phyloP scores from a whole-genome alignment of 2,888 invertebrate genomes.

The Volucella inanis region DNA sequence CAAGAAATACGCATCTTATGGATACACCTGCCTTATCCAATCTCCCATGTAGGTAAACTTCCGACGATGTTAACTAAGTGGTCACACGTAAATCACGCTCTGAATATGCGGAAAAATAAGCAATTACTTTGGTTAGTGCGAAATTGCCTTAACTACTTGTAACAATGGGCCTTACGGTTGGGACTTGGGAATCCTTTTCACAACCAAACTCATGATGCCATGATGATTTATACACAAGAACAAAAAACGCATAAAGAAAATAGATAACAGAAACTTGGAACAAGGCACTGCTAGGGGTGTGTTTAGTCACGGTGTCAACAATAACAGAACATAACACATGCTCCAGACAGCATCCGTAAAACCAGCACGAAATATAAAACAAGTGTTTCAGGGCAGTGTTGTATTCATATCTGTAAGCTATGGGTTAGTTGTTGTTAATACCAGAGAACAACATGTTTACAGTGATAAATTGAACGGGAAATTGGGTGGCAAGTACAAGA shows the following conservation, averaged over 20 bases:
- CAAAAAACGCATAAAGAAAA: not conserved
- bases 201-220: conserved; percentile 1
- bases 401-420: not conserved
- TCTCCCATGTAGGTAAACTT: conserved; percentile 39
- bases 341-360: not conserved
- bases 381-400: conserved; percentile 3
- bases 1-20: conserved; percentile 28
- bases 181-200: conserved; percentile 18
- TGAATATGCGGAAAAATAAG: conserved; percentile 14
- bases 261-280: not conserved
- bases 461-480: not conserved
- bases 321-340: conserved; percentile 22
- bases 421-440: conserved; percentile 2
- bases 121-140: conserved; percentile 43
- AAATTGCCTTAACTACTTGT: conserved; percentile 15
- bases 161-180: not conserved
- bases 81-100: conserved; percentile 53
- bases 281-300: conserved; percentile 6
- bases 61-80: conserved; percentile 41
- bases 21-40: conserved; percentile 31
- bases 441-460: not conserved
- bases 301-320: conserved; percentile 18
- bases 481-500: not conserved
- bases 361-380: conserved; percentile 10
- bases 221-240: conserved; percentile 4